Evolutionary conservation across 2,113 vertebrate genomes (phyloP).

Genomic region (Pseudopipra pipra): DNA sequence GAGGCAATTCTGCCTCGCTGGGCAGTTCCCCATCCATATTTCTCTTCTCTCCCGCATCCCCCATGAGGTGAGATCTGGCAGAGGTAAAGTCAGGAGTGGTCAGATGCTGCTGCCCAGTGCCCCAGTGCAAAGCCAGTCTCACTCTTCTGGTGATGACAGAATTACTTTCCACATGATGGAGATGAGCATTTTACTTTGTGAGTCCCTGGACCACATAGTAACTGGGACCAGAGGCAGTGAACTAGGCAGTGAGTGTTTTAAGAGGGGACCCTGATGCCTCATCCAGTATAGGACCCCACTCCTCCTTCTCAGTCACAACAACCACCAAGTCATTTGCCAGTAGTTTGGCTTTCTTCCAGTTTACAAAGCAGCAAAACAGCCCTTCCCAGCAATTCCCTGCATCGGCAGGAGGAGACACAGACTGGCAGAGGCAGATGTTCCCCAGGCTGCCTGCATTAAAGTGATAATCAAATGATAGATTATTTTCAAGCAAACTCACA

Average conservation of each 20-base stretch:
- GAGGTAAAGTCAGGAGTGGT: background rate
- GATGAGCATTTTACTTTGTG: background rate
- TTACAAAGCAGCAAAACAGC: background rate
- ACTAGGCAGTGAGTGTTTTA: background rate
- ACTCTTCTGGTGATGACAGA: background rate
- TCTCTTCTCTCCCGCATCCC: background rate
- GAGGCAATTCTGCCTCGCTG: background rate
- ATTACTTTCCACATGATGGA: background rate
- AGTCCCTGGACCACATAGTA: background rate
- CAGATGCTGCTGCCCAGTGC: background rate
- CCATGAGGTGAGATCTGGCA: background rate
- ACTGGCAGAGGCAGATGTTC: conserved; percentile 34
- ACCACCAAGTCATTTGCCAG: background rate
- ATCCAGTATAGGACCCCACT: background rate
- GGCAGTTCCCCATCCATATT: background rate
- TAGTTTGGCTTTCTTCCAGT: background rate
- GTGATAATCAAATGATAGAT: conserved; percentile 48
- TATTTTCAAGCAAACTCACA: conserved; percentile 31
- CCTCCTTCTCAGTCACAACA: background rate
- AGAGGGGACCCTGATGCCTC: background rate
- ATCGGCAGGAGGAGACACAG: background rate
- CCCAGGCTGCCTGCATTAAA: conserved; percentile 1
- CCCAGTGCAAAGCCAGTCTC: background rate
- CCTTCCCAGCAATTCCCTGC: background rate
- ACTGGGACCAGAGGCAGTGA: background rate